phyloP scores from a whole-genome alignment of 2,888 invertebrate species.

The Mantis religiosa region DNA sequence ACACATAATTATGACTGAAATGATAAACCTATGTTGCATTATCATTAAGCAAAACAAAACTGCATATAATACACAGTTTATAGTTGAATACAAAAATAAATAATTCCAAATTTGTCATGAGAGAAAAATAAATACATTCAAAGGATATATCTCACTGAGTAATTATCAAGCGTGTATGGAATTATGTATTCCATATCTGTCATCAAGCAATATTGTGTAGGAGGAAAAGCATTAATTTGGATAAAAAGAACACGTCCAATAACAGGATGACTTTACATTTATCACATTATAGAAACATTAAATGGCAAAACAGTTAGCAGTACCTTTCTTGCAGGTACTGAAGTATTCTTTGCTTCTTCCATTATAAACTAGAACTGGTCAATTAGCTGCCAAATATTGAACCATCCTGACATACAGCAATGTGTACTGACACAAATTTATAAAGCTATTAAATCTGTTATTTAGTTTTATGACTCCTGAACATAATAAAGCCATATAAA shows the following conservation, averaged over 20 bases:
- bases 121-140: background rate
- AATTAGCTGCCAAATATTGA: background rate
- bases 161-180: background rate
- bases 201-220: background rate
- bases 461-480: background rate
- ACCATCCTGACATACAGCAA: constrained; percentile 5
- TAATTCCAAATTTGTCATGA: background rate
- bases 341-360: constrained; percentile 23
- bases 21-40: background rate
- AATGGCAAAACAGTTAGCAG: background rate
- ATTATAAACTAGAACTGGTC: background rate
- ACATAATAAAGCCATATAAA: background rate
- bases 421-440: constrained; percentile 1
- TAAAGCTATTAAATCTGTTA: background rate
- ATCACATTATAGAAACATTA: background rate
- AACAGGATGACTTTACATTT: background rate
- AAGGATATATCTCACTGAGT: background rate
- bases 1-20: constrained; percentile 1
- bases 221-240: background rate
- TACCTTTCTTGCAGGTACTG: background rate
- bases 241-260: background rate
- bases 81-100: background rate
- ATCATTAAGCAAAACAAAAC: background rate
- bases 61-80: background rate
- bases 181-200: background rate